Percentiles rank a stretch among this genome's conserved stretches.
phyloP scores from a whole-genome alignment of 2,888 invertebrate species.

The Tenodera sinensis region DNA sequence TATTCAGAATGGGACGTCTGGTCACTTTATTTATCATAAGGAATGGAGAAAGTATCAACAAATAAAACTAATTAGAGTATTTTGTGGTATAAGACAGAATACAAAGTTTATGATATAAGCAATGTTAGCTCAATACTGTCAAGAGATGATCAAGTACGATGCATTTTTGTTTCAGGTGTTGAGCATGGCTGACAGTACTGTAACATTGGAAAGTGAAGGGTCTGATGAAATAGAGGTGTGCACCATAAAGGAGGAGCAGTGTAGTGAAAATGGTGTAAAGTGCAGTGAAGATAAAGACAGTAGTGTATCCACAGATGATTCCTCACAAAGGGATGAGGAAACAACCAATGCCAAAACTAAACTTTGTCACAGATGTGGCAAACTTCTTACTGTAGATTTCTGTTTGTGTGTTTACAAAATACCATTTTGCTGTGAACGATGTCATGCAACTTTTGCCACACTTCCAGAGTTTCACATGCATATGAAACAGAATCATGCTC shows the following conservation, averaged over 20 bases:
- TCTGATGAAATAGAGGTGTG: not conserved
- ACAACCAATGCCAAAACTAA: not conserved
- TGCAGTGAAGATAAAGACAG: not conserved
- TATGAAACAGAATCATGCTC: not conserved
- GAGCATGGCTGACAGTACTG: not conserved
- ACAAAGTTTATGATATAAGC: too few relatives aligned
- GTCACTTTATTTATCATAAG: too few relatives aligned
- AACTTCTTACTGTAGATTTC: conserved; percentile 5
- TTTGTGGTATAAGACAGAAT: too few relatives aligned
- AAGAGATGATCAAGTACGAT: not conserved
- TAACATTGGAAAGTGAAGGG: not conserved
- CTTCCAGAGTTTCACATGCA: conserved; percentile 16
- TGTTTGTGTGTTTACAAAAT: conserved; percentile 25
- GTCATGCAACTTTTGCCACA: not conserved
- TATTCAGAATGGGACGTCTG: too few relatives aligned
- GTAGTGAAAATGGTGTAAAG: not conserved
- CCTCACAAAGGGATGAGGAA: not conserved
- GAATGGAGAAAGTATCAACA: too few relatives aligned
- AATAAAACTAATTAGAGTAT: too few relatives aligned
- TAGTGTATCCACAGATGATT: not conserved
- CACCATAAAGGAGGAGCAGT: not conserved
- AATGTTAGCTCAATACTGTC: too few relatives aligned
- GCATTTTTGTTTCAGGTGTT: not conserved
- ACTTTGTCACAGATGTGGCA: conserved; percentile 17
- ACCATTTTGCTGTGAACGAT: conserved; percentile 18